phyloP scores from a whole-genome alignment of 2,888 invertebrate species.

The Achlya flavicornis region DNA sequence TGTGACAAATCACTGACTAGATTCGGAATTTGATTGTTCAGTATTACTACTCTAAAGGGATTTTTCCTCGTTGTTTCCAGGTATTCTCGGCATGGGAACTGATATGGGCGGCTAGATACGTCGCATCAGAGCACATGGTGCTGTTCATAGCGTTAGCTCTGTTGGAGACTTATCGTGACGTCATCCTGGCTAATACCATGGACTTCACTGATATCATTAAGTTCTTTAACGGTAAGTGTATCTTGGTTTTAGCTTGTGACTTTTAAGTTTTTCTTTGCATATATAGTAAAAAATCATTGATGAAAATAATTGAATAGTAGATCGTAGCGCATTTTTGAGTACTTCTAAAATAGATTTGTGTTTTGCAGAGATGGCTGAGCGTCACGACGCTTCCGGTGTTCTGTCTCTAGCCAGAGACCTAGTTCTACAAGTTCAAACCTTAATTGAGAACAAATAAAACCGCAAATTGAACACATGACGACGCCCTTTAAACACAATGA shows the following conservation, averaged over 20 bases:
- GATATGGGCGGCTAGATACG: constrained; percentile 96
- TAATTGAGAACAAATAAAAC: constrained; percentile 94
- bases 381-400: constrained; percentile 93
- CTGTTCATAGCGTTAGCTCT: constrained; percentile 96
- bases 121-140: constrained; percentile 95
- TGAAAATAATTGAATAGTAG: background rate
- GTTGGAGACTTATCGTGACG: constrained; percentile 96
- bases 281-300: too few relatives aligned
- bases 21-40: too few relatives aligned
- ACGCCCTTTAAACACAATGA: constrained; percentile 17
- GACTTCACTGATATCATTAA: constrained; percentile 99
- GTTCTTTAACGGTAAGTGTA: constrained; percentile 94
- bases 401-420: constrained; percentile 93
- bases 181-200: constrained; percentile 97
- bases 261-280: too few relatives aligned
- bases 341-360: constrained; percentile 4
- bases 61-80: too few relatives aligned
- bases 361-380: constrained; percentile 96
- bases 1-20: too few relatives aligned
- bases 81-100: constrained; percentile 96
- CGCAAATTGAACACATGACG: constrained; percentile 27
- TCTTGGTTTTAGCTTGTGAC: too few relatives aligned
- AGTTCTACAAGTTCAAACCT: constrained; percentile 93
- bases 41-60: too few relatives aligned
- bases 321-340: background rate